Evolutionary conservation across 2,113 vertebrate species (phyloP).

Genomic region (Archocentrus centrarchus): DNA sequence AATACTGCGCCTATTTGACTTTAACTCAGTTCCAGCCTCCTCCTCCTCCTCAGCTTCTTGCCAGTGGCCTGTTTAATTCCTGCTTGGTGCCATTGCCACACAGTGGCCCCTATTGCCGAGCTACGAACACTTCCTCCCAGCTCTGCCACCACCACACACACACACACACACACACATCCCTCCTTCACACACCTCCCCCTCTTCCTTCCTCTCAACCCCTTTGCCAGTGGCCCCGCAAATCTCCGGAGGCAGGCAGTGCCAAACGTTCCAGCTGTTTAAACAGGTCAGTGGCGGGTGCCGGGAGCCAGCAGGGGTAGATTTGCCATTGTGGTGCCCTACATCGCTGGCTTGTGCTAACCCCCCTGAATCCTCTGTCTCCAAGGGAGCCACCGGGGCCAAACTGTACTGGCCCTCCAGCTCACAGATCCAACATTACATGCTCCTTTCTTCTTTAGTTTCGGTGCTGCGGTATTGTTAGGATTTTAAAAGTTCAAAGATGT

Average conservation of each 20-base stretch:
- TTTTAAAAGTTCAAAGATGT: slow-evolving; percentile 2
- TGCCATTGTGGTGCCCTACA: slow-evolving; percentile 63
- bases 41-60: slow-evolving; percentile 57
- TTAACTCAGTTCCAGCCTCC: slow-evolving; percentile 50
- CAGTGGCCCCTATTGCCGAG: slow-evolving; percentile 52
- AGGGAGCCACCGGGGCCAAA: slow-evolving; percentile 22
- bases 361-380: not conserved
- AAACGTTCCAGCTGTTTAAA: slow-evolving; percentile 75
- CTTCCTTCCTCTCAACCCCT: slow-evolving; percentile 62
- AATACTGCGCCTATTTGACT: slow-evolving; percentile 43
- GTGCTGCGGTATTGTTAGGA: slow-evolving; percentile 5
- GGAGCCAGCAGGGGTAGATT: slow-evolving; percentile 52
- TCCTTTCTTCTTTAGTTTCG: not conserved
- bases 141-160: not conserved
- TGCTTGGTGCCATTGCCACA: slow-evolving; percentile 60
- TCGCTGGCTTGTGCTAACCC: slow-evolving; percentile 33
- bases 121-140: slow-evolving; percentile 39
- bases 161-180: slow-evolving; percentile 9
- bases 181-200: not conserved
- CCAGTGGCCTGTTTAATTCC: slow-evolving; percentile 66
- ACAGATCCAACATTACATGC: slow-evolving; percentile 18
- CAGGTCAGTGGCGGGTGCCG: slow-evolving; percentile 59
- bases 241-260: slow-evolving; percentile 65
- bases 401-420: slow-evolving; percentile 6
- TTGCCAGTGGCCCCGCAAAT: slow-evolving; percentile 63